phyloP scores from a whole-genome alignment of 2,797 vertebrate species.

The Amblyraja radiata region DNA sequence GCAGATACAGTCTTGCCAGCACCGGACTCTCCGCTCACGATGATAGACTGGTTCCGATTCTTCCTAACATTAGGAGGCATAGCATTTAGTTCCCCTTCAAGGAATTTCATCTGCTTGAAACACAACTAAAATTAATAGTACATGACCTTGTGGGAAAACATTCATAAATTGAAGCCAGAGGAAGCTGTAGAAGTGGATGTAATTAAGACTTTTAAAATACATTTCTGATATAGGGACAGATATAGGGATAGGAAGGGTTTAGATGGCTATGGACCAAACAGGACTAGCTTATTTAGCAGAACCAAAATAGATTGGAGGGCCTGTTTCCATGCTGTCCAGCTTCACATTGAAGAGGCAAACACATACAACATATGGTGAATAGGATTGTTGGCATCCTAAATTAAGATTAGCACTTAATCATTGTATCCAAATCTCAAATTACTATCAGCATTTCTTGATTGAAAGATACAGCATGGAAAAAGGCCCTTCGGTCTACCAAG shows the following conservation, averaged over 20 bases:
- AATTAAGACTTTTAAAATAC: too few relatives aligned
- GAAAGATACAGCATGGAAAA: too few relatives aligned
- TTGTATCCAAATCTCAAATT: background rate
- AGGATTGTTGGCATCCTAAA: background rate
- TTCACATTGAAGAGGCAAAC: background rate
- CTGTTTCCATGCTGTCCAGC: too few relatives aligned
- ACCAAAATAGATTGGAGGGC: too few relatives aligned
- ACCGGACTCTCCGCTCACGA: slow-evolving; percentile 94
- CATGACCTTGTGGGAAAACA: background rate
- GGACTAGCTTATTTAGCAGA: too few relatives aligned
- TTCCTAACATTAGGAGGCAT: slow-evolving; percentile 61
- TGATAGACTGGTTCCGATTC: slow-evolving; percentile 90
- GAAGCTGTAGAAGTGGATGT: too few relatives aligned
- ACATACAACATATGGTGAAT: background rate
- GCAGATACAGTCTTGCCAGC: slow-evolving; percentile 96
- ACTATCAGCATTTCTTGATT: background rate
- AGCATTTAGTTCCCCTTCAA: background rate
- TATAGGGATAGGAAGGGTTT: too few relatives aligned
- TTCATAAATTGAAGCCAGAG: background rate
- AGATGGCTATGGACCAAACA: too few relatives aligned
- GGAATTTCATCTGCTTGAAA: background rate
- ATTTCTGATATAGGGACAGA: too few relatives aligned
- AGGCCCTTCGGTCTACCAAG: too few relatives aligned
- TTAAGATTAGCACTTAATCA: background rate
- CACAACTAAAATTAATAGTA: background rate